Percentiles rank a stretch among this genome's conserved stretches.
Conservation (phyloP, 1,140 invertebrate species). For the Bursaphelenchus mucronatus region DNA sequence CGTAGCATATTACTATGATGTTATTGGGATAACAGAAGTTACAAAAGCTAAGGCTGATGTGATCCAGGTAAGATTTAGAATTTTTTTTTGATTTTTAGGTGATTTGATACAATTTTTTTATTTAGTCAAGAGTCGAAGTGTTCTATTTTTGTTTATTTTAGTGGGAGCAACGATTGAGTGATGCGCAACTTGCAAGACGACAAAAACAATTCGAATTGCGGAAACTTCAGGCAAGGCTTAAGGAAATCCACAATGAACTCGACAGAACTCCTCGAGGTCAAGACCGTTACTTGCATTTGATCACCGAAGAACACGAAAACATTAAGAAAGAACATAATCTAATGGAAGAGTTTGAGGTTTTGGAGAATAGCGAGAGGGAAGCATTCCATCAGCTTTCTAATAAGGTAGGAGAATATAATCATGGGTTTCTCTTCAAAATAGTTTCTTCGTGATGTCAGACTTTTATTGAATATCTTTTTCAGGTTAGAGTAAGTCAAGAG, state of each 20-base stretch:
- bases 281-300: constrained; percentile 67
- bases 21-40: constrained; percentile 31
- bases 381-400: constrained; percentile 69
- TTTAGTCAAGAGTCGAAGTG: constrained; percentile 1
- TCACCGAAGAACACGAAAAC: constrained; percentile 64
- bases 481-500: constrained; percentile 71
- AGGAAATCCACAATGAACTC: constrained; percentile 69
- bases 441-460: constrained; percentile 6
- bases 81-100: constrained; percentile 1
- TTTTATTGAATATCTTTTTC: constrained; percentile 24
- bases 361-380: constrained; percentile 67
- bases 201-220: constrained; percentile 66
- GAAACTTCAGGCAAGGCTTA: constrained; percentile 67
- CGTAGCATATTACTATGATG: constrained; percentile 29
- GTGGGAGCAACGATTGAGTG: constrained; percentile 29
- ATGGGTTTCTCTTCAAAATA: neutral
- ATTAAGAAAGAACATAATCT: constrained; percentile 62
- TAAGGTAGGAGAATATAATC: constrained; percentile 43
- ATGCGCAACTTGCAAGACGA: constrained; percentile 61
- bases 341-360: constrained; percentile 55
- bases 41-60: constrained; percentile 32
- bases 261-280: constrained; percentile 70
- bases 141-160: constrained; percentile 21
- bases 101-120: neutral
- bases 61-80: constrained; percentile 24